A percentile compares a stretch with the other conserved stretches of the same genome.
Evolutionary conservation across 1,140 invertebrate species (phyloP).

Genomic region (Odontomachus brunneus): DNA sequence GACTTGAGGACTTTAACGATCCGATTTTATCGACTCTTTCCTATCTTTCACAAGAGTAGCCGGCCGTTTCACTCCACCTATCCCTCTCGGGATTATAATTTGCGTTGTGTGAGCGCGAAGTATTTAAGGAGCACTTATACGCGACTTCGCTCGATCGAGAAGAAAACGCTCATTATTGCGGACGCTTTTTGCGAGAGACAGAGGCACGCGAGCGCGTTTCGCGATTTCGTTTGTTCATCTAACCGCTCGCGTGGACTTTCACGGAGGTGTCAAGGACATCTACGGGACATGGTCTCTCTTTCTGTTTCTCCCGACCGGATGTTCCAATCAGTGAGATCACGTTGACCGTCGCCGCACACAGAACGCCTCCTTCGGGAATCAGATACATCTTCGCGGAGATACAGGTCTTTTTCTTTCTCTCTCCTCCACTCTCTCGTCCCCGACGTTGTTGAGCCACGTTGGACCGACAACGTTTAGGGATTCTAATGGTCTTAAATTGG

Average conservation of each 20-base stretch:
- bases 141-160: too few relatives aligned
- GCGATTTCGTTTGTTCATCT: slow-evolving; percentile 24
- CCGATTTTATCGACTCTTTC: neutral
- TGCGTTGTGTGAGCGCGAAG: too few relatives aligned
- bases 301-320: slow-evolving; percentile 60
- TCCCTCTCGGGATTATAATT: neutral
- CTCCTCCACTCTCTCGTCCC: neutral
- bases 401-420: slow-evolving; percentile 14
- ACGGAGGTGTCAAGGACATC: slow-evolving; percentile 69
- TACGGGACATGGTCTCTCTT: slow-evolving; percentile 45
- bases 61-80: neutral
- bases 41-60: neutral
- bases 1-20: slow-evolving; percentile 5
- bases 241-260: slow-evolving; percentile 51
- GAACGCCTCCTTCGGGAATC: slow-evolving; percentile 54
- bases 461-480: slow-evolving; percentile 72
- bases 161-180: too few relatives aligned
- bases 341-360: slow-evolving; percentile 42
- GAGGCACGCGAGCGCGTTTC: slow-evolving; percentile 22
- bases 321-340: slow-evolving; percentile 47
- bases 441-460: slow-evolving; percentile 28
- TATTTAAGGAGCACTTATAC: too few relatives aligned
- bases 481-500: slow-evolving; percentile 76
- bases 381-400: slow-evolving; percentile 68
- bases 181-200: neutral